Conservation (phyloP, 2,797 vertebrate genomes). For the Anisognathus igniventris region DNA sequence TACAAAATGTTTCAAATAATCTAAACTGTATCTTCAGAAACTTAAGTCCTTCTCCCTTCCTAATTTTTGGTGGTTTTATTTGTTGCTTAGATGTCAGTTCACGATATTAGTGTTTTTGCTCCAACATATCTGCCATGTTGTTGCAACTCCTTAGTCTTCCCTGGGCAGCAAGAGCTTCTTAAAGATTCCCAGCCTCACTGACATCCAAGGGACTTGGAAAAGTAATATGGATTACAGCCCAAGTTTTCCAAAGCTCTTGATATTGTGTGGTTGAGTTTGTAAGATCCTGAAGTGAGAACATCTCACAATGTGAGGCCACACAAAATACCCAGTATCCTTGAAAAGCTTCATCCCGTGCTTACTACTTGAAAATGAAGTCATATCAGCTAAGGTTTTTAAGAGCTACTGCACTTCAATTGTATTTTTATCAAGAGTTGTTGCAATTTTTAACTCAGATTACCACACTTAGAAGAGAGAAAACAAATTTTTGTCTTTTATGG, state of each 20-base stretch:
- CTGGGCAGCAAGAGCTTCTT: not conserved
- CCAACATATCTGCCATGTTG: not conserved
- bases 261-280: no score
- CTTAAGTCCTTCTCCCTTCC: not conserved
- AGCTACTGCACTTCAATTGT: rapidly evolving
- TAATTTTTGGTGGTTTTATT: not conserved
- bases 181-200: not conserved
- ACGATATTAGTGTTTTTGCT: not conserved
- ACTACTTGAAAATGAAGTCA: not conserved
- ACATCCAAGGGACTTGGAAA: not conserved
- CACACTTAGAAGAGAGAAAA: not conserved
- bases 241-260: not conserved
- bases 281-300: not conserved
- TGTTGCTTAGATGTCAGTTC: not conserved
- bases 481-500: not conserved
- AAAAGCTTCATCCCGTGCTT: not conserved
- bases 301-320: not conserved
- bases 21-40: not conserved
- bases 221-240: rapidly evolving
- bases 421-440: not conserved
- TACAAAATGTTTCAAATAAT: not conserved
- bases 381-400: not conserved
- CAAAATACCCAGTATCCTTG: not conserved
- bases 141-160: not conserved
- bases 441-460: not conserved